A percentile compares a stretch with the other conserved stretches of the same genome.
These are phyloP conservation scores for Psittacus erithacus DNA, from an alignment of 2,113 vertebrate species.

Conservation along the genomic window DNA sequence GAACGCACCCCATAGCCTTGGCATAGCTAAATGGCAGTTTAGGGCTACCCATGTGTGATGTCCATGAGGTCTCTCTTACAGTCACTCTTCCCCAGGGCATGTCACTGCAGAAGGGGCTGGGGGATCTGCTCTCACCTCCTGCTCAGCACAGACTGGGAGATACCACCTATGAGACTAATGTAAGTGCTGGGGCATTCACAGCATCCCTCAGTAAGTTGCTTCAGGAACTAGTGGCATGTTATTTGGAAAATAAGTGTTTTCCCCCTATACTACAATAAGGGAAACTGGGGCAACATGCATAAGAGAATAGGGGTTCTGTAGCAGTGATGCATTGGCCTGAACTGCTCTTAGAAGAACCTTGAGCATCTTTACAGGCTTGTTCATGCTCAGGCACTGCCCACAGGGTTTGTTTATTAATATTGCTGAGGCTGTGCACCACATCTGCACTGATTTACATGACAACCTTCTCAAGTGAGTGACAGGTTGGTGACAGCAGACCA, in stretches of 20 bases:
- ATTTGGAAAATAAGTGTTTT: not conserved
- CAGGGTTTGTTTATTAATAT: not conserved
- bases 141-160: not conserved
- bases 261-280: not conserved
- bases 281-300: not conserved
- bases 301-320: not conserved
- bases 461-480: not conserved
- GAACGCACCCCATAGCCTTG: accelerated
- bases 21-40: accelerated
- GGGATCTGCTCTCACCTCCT: not conserved
- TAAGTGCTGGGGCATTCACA: not conserved
- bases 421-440: not conserved
- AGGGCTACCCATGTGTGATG: not conserved
- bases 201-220: not conserved
- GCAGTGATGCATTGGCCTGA: not conserved
- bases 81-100: not conserved
- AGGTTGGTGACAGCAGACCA: not conserved
- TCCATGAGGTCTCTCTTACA: accelerated
- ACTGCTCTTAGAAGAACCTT: not conserved
- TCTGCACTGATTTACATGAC: not conserved
- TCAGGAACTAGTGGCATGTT: not conserved
- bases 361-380: not conserved
- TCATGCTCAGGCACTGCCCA: not conserved
- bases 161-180: accelerated
- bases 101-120: not conserved